A percentile compares a stretch with the other conserved stretches of the same genome.
Evolutionary conservation across 2,113 vertebrate genomes (phyloP).

Genomic region (Penelope pileata): DNA sequence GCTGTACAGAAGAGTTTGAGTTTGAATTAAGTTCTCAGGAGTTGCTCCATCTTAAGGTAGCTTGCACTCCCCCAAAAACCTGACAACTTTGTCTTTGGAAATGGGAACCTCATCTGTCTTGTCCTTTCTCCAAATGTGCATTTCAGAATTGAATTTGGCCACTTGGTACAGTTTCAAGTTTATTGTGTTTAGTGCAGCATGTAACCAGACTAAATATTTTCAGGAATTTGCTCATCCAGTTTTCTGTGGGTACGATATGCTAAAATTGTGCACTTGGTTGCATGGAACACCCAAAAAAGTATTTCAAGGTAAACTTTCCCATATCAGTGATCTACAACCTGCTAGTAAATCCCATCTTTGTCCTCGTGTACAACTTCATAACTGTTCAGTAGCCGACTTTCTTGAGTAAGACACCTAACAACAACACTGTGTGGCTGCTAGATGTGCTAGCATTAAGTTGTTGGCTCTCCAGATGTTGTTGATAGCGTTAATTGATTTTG

Average conservation of each 20-base stretch:
- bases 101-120: neutral
- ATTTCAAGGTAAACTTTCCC: neutral
- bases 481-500: neutral
- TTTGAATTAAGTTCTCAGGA: neutral
- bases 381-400: neutral
- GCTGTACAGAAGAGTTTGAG: neutral
- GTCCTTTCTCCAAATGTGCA: neutral
- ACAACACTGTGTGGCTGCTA: neutral
- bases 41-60: neutral
- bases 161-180: neutral
- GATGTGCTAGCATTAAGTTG: neutral
- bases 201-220: neutral
- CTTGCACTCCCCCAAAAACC: neutral
- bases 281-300: neutral
- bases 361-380: neutral
- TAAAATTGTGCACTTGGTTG: neutral
- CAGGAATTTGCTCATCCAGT: neutral
- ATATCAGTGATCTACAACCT: neutral
- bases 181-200: neutral
- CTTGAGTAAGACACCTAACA: neutral
- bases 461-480: neutral
- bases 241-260: neutral
- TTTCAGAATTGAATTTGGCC: neutral
- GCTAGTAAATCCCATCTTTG: constrained; percentile 43
- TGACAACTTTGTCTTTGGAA: neutral